Conservation (phyloP, 2,888 invertebrate genomes). For the Vesta saturnalis region DNA sequence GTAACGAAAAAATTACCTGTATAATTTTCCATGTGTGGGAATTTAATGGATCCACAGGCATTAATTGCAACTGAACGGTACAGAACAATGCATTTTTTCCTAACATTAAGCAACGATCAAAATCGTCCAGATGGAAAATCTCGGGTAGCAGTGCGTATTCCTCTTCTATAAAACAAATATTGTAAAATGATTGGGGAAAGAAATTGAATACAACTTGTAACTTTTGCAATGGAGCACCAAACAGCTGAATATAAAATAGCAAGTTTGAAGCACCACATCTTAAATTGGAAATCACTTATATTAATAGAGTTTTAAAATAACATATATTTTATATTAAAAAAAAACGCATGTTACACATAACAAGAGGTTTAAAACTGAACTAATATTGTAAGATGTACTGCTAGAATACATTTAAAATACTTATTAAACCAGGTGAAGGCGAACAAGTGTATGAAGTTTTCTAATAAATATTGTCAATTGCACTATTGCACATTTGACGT, state of each 20-base stretch:
- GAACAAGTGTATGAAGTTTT: not conserved
- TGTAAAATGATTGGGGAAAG: not conserved
- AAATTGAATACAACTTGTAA: conserved; percentile 2
- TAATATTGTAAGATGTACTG: too few species aligned
- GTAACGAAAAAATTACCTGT: too few species aligned
- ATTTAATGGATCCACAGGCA: conserved; percentile 6
- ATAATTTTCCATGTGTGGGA: conserved; percentile 29
- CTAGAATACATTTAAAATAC: too few species aligned
- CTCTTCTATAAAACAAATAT: conserved; percentile 15
- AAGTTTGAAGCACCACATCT: too few species aligned
- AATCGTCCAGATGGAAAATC: conserved; percentile 25
- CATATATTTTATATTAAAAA: too few species aligned
- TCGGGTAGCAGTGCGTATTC: conserved; percentile 28
- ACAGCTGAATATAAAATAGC: too few species aligned
- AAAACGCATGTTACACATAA: too few species aligned
- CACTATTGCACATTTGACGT: too few species aligned
- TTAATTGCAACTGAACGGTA: conserved; percentile 20
- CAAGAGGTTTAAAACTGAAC: too few species aligned
- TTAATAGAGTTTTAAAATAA: too few species aligned
- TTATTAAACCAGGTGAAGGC: not conserved
- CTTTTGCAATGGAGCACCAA: not conserved
- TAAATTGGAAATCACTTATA: too few species aligned
- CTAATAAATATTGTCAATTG: not conserved
- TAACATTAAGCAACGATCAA: conserved; percentile 18
- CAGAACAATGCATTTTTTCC: conserved; percentile 20